These are phyloP conservation scores for Herminia tarsipennalis DNA, from an alignment of 2,888 invertebrate genomes.

Conservation along the genomic window DNA sequence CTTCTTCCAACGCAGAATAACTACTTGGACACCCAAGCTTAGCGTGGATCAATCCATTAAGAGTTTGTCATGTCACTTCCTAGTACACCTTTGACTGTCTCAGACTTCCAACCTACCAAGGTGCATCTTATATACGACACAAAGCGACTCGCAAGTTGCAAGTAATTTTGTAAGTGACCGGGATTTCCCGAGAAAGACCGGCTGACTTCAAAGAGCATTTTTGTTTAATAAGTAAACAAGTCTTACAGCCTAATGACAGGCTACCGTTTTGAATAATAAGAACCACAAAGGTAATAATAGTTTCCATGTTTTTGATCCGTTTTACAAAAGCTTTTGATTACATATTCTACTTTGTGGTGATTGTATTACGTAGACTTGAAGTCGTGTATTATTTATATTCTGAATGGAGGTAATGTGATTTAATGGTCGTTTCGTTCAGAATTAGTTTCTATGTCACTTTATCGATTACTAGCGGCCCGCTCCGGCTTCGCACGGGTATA, in stretches of 20 bases:
- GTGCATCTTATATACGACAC: background rate
- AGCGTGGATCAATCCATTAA: slow-evolving; percentile 10
- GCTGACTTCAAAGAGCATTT: background rate
- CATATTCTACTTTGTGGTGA: background rate
- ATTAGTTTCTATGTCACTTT: no score
- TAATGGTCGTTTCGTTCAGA: no score
- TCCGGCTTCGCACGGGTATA: no score
- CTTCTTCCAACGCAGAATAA: no score
- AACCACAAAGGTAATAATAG: background rate
- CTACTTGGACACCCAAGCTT: background rate
- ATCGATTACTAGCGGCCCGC: no score
- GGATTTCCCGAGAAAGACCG: background rate
- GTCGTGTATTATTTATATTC: no score
- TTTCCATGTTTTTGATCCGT: background rate
- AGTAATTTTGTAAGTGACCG: slow-evolving; percentile 4
- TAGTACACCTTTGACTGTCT: background rate
- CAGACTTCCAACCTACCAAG: background rate
- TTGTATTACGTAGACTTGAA: background rate
- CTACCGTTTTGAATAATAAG: background rate
- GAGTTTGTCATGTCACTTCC: slow-evolving; percentile 1
- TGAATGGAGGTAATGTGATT: no score
- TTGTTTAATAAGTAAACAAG: background rate
- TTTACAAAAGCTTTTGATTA: background rate
- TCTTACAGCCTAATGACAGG: background rate
- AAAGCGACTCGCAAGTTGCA: slow-evolving; percentile 6